Evolutionary conservation across 2,797 vertebrate genomes (phyloP), one percentile per base, ranked within the genome.

Genomic region (Pterois miles): DNA sequence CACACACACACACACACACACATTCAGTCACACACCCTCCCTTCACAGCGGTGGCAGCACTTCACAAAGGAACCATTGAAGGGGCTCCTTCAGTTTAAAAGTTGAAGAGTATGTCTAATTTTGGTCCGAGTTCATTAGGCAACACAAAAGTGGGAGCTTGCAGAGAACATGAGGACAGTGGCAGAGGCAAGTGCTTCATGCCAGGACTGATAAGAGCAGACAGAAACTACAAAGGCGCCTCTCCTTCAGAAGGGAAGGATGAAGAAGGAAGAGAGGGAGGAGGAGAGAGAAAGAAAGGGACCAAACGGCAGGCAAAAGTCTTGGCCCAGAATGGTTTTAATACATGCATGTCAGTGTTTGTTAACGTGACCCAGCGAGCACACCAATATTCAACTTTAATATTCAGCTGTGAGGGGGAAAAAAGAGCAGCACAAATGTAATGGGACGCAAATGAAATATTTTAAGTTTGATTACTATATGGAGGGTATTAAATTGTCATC

Each of bases 71-170:
- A 91, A 84, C 88, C 93, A 95, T 95, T 95, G 93, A 95, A 91
- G 92, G 90, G 86, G 89, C 88, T 92, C 90, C 91, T 94, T 90
- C 87, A 92, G 93, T 95, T 94, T 93, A 93, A 94, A 95, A 94
- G 91, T 94, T 95, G 94, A 95, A 95, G 93, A 95, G 94, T 94
- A 95, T 94, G 94, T 95, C 95, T 96, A 95, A 95, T 96, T 95
- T 95, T 93, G 94, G 94, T 95, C 95, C 95, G 94, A 96, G 94
- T 95, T 95, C 94, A 94, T 95, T 95, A 95, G 92, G 82, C 88
- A 91, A 89, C 92, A 95, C 95, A 95, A 96, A 95, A 94, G 93
- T 94, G 90, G 90, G 89, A 93, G 92, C 91, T 93, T 88, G 88
- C 88, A 87, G 93, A 90, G 93, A 94, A 95, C 95, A 95, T 87